Evolutionary conservation across 1,140 invertebrate genomes (phyloP), one percentile per base, ranked within the genome.

Genomic region (Scaptomyza montana): DNA sequence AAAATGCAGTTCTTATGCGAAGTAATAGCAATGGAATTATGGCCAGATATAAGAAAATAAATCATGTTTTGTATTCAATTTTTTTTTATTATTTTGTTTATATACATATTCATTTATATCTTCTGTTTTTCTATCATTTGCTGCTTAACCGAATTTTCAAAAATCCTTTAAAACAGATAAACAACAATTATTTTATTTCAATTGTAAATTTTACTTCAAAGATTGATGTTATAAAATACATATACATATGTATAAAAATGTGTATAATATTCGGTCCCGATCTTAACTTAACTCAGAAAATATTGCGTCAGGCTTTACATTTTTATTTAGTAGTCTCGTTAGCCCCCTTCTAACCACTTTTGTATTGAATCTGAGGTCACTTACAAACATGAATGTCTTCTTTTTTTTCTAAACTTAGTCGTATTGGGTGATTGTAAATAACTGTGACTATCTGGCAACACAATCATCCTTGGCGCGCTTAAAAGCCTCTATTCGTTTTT

Each of bases 331-430:
- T 70, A 62, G 69, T 77, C 74, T 70, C 65, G 64, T 39, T 74
- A 74, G 45, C 79, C 79, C 79, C 82, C 79, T 82, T 81, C 60
- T 47, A 61, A 39, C 61, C 39, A 19, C 46, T 59, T 67, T 67
- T 55, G 36, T 28, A 62, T 41, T 46, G 33, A 39, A 13, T 47
- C 19, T 39, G 46, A 39, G 50, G 64, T 30, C 41, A 50, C 30
- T 33, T 7, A 7, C 30, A 8, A 33, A 25, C 30, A 33, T 33
- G 2, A 33, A 7, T 33, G 30, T 33, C 2, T 5, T 6, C 0
- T 33, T 33, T 33, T 33, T 33, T 33, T 33, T 33, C 2, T 45
- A 60, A 33, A 45, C 16, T 12, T 1, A 30, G 16, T 16, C 56
- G 39, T 55, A 49, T 8, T 36, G 43, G 50, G 36, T 9, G 9